These are phyloP conservation scores for Drosophila novamexicana DNA, from an alignment of 1,140 invertebrate genomes.

Conservation along the genomic window DNA sequence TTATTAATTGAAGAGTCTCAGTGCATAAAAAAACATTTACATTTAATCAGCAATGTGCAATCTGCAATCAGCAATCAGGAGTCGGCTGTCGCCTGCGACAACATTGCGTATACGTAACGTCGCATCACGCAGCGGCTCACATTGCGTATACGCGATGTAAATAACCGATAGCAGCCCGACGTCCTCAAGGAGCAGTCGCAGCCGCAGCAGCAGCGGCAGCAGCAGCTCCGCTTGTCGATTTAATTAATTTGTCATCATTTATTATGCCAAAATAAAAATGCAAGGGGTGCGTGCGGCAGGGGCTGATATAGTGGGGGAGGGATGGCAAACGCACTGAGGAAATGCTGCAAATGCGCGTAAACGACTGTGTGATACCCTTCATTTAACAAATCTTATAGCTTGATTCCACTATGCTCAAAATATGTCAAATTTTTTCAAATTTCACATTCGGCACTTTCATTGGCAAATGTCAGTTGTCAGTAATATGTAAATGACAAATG, in stretches of 20 bases:
- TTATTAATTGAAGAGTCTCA: slow-evolving; percentile 35
- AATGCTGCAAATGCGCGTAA: no score
- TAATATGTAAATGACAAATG: no score
- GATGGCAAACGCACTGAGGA: no score
- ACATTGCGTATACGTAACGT: slow-evolving; percentile 43
- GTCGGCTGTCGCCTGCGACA: slow-evolving; percentile 14
- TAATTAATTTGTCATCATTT: slow-evolving; percentile 82
- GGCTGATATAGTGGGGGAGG: background rate
- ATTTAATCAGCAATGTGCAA: slow-evolving; percentile 35
- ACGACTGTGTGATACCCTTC: no score
- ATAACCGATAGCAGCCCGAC: slow-evolving; percentile 46
- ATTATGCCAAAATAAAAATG: slow-evolving; percentile 67
- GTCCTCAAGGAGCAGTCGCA: background rate
- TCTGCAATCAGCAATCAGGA: slow-evolving; percentile 22
- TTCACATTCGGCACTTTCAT: no score
- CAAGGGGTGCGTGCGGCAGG: background rate
- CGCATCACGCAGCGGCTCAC: background rate
- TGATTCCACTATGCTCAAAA: no score
- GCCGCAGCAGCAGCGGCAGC: slow-evolving; percentile 14
- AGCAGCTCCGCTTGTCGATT: slow-evolving; percentile 58
- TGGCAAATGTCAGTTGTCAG: no score
- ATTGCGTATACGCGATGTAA: slow-evolving; percentile 45
- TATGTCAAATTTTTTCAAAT: no score
- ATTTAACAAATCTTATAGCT: no score
- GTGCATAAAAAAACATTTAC: slow-evolving; percentile 26